phyloP scores from a whole-genome alignment of 1,140 invertebrate genomes.

The Drosophila pectinifera region DNA sequence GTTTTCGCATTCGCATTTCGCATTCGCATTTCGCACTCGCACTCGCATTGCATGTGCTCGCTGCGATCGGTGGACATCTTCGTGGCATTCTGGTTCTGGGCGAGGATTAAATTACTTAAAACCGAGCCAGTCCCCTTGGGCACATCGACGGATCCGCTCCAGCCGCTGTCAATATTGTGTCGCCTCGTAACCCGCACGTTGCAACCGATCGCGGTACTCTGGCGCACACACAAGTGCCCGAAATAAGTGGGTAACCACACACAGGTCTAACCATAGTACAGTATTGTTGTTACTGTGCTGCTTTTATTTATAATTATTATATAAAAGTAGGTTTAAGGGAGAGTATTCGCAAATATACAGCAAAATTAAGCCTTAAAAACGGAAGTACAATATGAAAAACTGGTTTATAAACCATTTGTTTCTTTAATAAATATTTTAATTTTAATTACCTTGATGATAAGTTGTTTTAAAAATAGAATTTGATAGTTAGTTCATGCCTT shows the following conservation, averaged over 20 bases:
- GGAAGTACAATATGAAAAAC: too few relatives aligned
- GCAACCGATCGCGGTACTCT: conserved; percentile 52
- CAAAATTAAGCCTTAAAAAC: too few relatives aligned
- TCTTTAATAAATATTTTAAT: too few relatives aligned
- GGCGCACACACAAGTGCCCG: conserved; percentile 11
- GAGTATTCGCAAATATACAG: too few relatives aligned
- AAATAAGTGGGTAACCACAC: conserved; percentile 28
- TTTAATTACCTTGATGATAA: too few relatives aligned
- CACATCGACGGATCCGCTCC: conserved; percentile 75
- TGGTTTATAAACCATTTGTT: too few relatives aligned
- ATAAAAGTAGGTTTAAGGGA: neutral
- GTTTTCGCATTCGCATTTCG: conserved; percentile 22
- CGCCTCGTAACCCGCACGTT: conserved; percentile 72
- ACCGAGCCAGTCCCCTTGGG: conserved; percentile 67
- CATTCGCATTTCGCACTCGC: conserved; percentile 26
- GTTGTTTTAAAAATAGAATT: too few relatives aligned
- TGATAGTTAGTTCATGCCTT: neutral
- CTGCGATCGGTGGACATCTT: conserved; percentile 74
- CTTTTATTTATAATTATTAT: neutral
- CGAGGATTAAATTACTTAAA: conserved; percentile 82
- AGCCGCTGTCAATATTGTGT: conserved; percentile 82
- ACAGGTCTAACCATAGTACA: too few relatives aligned
- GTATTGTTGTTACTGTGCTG: too few relatives aligned
- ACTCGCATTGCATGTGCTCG: conserved; percentile 65
- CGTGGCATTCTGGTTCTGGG: conserved; percentile 81